These are phyloP conservation scores for Trididemnum nubilum DNA, from an alignment of 23 tunicate species.

Conservation along the genomic window DNA sequence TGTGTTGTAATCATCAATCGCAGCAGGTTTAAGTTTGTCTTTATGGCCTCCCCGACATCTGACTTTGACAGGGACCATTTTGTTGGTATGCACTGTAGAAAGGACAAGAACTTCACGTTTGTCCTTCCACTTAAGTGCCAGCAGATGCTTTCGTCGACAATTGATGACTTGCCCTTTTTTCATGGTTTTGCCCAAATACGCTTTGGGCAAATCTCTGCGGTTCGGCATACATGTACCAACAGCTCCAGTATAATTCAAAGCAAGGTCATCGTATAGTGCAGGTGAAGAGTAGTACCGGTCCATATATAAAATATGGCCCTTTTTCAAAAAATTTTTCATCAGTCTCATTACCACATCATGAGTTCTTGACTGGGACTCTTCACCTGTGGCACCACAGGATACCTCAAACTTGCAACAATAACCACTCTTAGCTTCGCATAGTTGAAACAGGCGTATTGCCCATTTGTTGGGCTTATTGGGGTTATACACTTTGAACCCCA, in stretches of 20 bases:
- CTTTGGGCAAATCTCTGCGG: slow-evolving; percentile 1
- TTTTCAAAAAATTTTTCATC: background rate
- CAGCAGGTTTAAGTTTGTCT: background rate
- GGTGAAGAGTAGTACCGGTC: slow-evolving; percentile 38
- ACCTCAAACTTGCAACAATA: background rate
- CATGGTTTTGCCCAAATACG: background rate
- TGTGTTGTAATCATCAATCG: background rate
- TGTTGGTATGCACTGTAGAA: slow-evolving; percentile 24
- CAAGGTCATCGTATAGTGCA: background rate
- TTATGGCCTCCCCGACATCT: background rate
- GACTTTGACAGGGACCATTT: background rate
- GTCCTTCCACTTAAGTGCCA: slow-evolving; percentile 45
- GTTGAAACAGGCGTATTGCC: slow-evolving; percentile 5
- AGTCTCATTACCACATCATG: background rate
- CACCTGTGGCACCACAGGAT: background rate
- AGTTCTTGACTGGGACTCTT: background rate
- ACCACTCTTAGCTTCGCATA: slow-evolving; percentile 1
- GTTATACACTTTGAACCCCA: background rate
- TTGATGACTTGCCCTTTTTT: background rate
- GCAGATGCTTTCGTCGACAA: background rate
- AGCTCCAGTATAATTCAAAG: background rate
- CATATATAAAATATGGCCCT: slow-evolving; percentile 23
- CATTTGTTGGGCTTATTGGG: slow-evolving; percentile 19
- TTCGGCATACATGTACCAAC: slow-evolving; percentile 36
- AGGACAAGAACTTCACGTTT: slow-evolving; percentile 34